Conservation (phyloP, 2,888 invertebrate genomes). For the Metopia argyrocephala region DNA sequence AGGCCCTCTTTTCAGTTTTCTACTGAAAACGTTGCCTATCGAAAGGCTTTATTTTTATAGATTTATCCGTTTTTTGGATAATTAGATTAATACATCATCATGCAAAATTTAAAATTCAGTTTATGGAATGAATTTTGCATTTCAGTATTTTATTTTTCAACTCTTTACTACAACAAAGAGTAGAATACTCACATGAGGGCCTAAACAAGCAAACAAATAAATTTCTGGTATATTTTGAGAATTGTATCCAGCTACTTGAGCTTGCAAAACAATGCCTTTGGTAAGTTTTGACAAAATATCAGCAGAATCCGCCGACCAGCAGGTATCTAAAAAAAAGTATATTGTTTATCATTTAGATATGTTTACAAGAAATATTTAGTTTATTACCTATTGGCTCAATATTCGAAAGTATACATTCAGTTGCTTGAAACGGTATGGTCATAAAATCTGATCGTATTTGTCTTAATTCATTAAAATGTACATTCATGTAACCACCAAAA, state of each 20-base stretch:
- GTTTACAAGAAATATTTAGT: neutral
- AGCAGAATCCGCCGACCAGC: constrained; percentile 89
- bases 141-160: constrained; percentile 65
- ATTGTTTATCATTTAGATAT: neutral
- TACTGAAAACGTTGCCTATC: constrained; percentile 10
- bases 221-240: constrained; percentile 87
- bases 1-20: neutral
- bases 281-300: constrained; percentile 89
- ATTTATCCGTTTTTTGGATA: constrained; percentile 54
- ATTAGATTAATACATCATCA: constrained; percentile 62
- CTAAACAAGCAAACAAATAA: constrained; percentile 87
- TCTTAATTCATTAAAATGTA: constrained; percentile 87
- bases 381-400: constrained; percentile 88
- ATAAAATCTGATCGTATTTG: constrained; percentile 97
- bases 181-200: constrained; percentile 83
- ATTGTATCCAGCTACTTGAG: constrained; percentile 91
- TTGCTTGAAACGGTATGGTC: constrained; percentile 97
- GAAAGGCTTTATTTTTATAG: constrained; percentile 16
- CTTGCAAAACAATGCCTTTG: constrained; percentile 90
- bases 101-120: constrained; percentile 57
- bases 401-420: constrained; percentile 95
- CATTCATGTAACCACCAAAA: constrained; percentile 93
- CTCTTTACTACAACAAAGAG: constrained; percentile 50
- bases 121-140: constrained; percentile 52
- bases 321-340: constrained; percentile 77